A percentile compares a stretch with the other conserved stretches of the same genome.
These are phyloP conservation scores for Spermophilus dauricus DNA, from an alignment of 2,113 vertebrate species.

Conservation along the genomic window DNA sequence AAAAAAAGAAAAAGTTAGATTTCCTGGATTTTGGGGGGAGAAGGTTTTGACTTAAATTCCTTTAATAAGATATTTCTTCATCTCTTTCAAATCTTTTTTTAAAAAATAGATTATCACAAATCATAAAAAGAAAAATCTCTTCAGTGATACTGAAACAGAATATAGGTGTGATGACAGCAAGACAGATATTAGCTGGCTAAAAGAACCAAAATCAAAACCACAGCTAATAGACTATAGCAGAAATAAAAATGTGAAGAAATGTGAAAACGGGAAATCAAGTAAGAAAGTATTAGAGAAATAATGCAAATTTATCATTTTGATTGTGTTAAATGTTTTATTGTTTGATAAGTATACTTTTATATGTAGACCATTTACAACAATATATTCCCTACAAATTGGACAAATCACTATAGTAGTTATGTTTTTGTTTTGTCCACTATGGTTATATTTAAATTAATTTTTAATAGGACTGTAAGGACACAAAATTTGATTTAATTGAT, in stretches of 20 bases:
- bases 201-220: conserved; percentile 90
- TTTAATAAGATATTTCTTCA: not conserved
- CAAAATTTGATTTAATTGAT: not conserved
- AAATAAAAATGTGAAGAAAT: conserved; percentile 82
- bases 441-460: not conserved
- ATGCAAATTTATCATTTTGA: not conserved
- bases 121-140: conserved; percentile 91
- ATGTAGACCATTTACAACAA: not conserved
- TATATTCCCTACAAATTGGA: not conserved
- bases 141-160: conserved; percentile 95
- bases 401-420: not conserved
- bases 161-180: conserved; percentile 88
- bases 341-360: not conserved
- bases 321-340: not conserved
- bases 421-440: not conserved
- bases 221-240: conserved; percentile 91
- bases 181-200: conserved; percentile 94
- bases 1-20: conserved; percentile 32
- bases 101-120: conserved; percentile 80
- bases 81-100: not conserved
- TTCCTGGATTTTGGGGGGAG: not conserved
- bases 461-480: not conserved
- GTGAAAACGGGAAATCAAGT: conserved; percentile 78
- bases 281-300: conserved; percentile 68
- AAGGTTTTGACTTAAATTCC: no score